These are phyloP conservation scores for Drosophila melanosoma DNA, from an alignment of 2,888 invertebrate genomes.

Conservation along the genomic window DNA sequence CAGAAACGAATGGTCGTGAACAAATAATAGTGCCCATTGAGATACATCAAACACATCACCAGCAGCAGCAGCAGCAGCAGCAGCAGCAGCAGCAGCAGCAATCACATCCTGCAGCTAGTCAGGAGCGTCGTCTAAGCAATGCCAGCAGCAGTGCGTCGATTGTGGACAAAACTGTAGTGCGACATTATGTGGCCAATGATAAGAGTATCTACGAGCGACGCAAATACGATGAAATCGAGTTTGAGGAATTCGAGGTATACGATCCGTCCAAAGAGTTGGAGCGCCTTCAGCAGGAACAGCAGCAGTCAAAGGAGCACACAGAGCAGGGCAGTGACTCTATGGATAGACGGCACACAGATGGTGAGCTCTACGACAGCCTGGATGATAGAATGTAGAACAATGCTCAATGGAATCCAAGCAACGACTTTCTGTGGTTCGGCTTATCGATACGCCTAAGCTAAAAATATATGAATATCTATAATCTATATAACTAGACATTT, in stretches of 20 bases:
- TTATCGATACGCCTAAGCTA: conserved; percentile 38
- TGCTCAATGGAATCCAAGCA: conserved; percentile 41
- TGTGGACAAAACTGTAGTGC: conserved; percentile 86
- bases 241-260: conserved; percentile 92
- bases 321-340: conserved; percentile 7
- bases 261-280: conserved; percentile 84
- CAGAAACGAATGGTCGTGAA: conserved; percentile 46
- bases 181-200: conserved; percentile 88
- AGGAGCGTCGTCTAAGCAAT: conserved; percentile 67
- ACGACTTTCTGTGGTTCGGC: conserved; percentile 53
- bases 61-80: conserved; percentile 25
- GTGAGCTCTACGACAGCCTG: conserved; percentile 80
- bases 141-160: conserved; percentile 75
- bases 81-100: conserved; percentile 24
- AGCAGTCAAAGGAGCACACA: conserved; percentile 19
- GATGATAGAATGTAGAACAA: conserved; percentile 79
- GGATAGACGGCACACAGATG: conserved; percentile 44
- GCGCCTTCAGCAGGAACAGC: conserved; percentile 44
- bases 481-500: conserved; percentile 18
- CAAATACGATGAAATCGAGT: conserved; percentile 93
- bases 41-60: conserved; percentile 61
- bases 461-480: conserved; percentile 19
- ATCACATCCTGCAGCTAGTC: conserved; percentile 1
- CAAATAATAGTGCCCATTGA: conserved; percentile 81
- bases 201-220: conserved; percentile 87